phyloP scores from a whole-genome alignment of 2,113 vertebrate genomes.

The Microtus montanus region DNA sequence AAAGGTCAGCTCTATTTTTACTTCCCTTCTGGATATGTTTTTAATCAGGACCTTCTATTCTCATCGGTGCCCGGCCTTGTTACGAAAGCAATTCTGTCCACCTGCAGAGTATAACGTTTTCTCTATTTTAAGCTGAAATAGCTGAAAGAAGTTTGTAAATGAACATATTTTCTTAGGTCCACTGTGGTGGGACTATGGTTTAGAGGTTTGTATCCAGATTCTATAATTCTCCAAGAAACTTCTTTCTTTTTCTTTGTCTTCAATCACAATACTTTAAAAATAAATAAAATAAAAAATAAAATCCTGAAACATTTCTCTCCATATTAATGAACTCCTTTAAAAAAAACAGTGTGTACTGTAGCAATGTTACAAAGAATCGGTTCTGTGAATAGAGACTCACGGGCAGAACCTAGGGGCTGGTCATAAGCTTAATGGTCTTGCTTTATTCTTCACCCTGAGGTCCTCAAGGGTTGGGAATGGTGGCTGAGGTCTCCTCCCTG shows the following conservation, averaged over 20 bases:
- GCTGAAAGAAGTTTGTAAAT: background rate
- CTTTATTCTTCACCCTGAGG: background rate
- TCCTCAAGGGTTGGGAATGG: background rate
- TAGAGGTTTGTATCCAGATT: background rate
- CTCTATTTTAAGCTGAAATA: slow-evolving; percentile 5
- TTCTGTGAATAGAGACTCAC: background rate
- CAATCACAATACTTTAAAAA: background rate
- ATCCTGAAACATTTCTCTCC: background rate
- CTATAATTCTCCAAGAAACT: background rate
- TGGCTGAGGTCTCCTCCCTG: background rate
- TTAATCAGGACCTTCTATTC: background rate
- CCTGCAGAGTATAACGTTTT: background rate
- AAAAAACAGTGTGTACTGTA: background rate
- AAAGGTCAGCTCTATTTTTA: slow-evolving; percentile 58
- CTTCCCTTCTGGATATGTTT: background rate
- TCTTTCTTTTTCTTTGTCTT: background rate
- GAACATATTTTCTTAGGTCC: background rate
- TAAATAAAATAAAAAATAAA: background rate
- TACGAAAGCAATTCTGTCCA: background rate
- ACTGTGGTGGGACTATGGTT: background rate
- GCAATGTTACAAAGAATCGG: background rate
- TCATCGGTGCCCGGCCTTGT: slow-evolving; percentile 5
- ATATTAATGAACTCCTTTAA: background rate
- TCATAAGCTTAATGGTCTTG: background rate
- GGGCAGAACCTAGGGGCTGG: background rate